Percentiles rank a stretch among this genome's conserved stretches.
Conservation (phyloP, 1,140 invertebrate genomes). For the Zaprionus africanus region DNA sequence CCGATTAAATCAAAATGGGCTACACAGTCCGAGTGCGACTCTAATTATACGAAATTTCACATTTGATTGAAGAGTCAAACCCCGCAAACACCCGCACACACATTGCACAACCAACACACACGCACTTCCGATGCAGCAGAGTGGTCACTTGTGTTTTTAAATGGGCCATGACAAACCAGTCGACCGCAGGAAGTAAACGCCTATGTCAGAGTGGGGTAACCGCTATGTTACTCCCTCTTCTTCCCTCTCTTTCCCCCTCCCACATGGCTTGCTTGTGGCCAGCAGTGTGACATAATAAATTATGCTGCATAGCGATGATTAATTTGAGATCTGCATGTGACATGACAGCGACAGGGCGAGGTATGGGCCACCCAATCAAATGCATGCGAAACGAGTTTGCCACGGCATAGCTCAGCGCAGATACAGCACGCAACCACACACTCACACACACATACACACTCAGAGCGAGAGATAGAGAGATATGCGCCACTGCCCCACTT, state of each 20-base stretch:
- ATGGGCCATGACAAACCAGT: constrained; percentile 69
- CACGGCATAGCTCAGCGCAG: constrained; percentile 50
- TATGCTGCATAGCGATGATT: constrained; percentile 79
- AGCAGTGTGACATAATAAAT: constrained; percentile 80
- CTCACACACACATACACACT: constrained; percentile 14
- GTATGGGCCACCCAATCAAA: constrained; percentile 61
- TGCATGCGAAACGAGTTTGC: constrained; percentile 68
- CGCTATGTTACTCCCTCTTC: not conserved
- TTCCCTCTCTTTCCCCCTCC: not conserved
- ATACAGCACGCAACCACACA: constrained; percentile 8
- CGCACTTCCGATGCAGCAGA: constrained; percentile 36
- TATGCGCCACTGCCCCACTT: constrained; percentile 11
- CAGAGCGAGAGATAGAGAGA: not conserved
- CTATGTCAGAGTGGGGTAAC: constrained; percentile 26
- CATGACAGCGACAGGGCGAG: constrained; percentile 57
- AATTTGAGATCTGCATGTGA: constrained; percentile 71
- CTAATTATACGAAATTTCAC: constrained; percentile 77
- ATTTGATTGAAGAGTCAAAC: constrained; percentile 72
- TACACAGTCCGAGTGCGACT: constrained; percentile 35
- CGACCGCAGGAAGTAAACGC: constrained; percentile 72
- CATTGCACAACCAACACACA: constrained; percentile 8
- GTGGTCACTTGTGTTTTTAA: constrained; percentile 59
- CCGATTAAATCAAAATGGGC: constrained; percentile 76
- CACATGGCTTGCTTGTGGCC: constrained; percentile 39
- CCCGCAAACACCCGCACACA: not conserved